These are phyloP conservation scores for Protomyctophum bolini DNA, from an alignment of 2,113 vertebrate species.

Conservation along the genomic window DNA sequence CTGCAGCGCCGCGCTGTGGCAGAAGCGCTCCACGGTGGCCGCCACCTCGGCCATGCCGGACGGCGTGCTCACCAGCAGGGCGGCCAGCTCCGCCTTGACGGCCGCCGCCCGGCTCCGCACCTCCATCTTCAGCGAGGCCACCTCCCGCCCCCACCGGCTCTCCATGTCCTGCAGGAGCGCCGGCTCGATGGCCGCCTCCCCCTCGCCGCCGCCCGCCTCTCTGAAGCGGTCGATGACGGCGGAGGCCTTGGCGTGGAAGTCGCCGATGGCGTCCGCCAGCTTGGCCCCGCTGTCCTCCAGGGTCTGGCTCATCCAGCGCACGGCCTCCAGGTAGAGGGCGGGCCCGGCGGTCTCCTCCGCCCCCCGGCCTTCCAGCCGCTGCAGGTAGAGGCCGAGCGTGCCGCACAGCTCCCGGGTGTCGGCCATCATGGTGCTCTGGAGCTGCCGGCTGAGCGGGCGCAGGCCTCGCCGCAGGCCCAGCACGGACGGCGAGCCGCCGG, in stretches of 20 bases:
- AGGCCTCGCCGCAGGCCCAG: conserved; percentile 80
- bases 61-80: conserved; percentile 36
- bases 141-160: conserved; percentile 68
- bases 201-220: conserved; percentile 56
- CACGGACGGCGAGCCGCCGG: conserved; percentile 63
- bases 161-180: conserved; percentile 78
- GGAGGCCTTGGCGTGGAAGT: conserved; percentile 75
- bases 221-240: conserved; percentile 76
- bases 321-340: conserved; percentile 60
- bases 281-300: conserved; percentile 60
- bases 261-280: conserved; percentile 64
- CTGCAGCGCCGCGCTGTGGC: conserved; percentile 73
- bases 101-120: conserved; percentile 46
- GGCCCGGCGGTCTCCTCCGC: conserved; percentile 51
- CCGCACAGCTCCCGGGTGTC: conserved; percentile 80
- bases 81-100: conserved; percentile 33
- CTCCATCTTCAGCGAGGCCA: conserved; percentile 58
- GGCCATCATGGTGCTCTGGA: conserved; percentile 80
- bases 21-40: conserved; percentile 80
- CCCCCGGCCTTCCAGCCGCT: conserved; percentile 44
- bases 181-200: conserved; percentile 33
- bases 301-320: conserved; percentile 64
- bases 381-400: conserved; percentile 70
- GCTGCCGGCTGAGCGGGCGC: conserved; percentile 74
- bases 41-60: conserved; percentile 63